These are phyloP conservation scores for Noctilio leporinus DNA, from an alignment of 2,113 vertebrate species.

Conservation along the genomic window DNA sequence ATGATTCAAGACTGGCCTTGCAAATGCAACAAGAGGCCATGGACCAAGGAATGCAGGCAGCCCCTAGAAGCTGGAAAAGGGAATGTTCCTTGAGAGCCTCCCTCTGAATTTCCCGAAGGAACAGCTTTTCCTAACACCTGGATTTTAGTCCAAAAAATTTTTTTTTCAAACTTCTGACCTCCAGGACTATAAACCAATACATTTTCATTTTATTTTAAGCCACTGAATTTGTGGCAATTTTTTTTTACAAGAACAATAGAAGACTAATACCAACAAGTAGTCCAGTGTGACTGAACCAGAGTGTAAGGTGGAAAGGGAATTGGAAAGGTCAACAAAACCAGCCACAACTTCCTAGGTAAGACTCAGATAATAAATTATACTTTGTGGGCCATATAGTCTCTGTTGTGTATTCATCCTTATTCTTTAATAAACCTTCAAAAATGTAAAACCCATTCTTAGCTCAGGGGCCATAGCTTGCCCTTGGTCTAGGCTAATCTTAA, in stretches of 20 bases:
- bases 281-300: neutral
- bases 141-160: neutral
- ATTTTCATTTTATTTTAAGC: neutral
- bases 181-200: neutral
- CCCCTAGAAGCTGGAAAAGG: neutral
- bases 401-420: neutral
- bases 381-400: neutral
- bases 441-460: neutral
- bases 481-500: neutral
- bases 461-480: neutral
- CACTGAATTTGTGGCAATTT: neutral
- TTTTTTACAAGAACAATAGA: neutral
- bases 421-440: neutral
- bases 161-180: neutral
- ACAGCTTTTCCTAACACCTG: neutral
- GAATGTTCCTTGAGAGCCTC: neutral
- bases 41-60: neutral
- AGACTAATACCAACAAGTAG: neutral
- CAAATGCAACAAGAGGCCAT: neutral
- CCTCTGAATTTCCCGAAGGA: neutral
- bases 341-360: neutral
- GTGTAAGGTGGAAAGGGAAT: neutral
- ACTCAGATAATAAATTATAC: neutral
- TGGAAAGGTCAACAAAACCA: neutral
- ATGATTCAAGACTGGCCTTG: neutral